These are phyloP conservation scores for Eurytoma adleriae DNA, from an alignment of 2,888 invertebrate genomes.

Conservation along the genomic window DNA sequence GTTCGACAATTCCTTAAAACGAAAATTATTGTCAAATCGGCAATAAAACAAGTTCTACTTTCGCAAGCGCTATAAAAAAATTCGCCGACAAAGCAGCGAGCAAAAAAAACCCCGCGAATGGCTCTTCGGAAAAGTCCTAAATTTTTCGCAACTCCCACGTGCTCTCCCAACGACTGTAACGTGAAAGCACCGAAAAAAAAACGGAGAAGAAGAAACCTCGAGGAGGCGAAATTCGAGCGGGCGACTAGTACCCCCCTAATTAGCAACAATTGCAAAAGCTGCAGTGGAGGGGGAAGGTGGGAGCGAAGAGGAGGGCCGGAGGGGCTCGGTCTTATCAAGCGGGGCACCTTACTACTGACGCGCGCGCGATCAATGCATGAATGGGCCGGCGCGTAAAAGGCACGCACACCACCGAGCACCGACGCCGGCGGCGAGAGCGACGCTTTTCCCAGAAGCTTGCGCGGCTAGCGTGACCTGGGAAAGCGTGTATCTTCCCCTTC, in stretches of 20 bases:
- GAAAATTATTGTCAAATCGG: too few relatives aligned
- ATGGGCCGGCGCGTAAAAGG: constrained; percentile 66
- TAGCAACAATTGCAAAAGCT: constrained; percentile 32
- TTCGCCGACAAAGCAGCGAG: too few relatives aligned
- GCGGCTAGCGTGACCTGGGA: constrained; percentile 20
- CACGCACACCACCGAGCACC: constrained; percentile 55
- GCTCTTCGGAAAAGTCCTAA: too few relatives aligned
- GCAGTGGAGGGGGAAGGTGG: background rate
- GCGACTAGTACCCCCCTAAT: constrained; percentile 27
- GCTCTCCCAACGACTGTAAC: background rate
- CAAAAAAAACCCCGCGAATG: too few relatives aligned
- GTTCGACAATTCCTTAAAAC: too few relatives aligned
- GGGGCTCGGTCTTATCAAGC: constrained; percentile 23
- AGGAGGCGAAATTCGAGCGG: background rate
- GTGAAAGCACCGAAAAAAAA: background rate
- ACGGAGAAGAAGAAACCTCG: background rate
- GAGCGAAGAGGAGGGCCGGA: background rate
- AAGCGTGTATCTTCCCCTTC: too few relatives aligned
- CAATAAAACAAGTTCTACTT: too few relatives aligned
- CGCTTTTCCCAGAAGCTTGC: constrained; percentile 27
- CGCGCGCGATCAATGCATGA: constrained; percentile 72
- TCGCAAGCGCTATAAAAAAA: too few relatives aligned
- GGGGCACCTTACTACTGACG: constrained; percentile 14
- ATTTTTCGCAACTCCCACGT: too few relatives aligned
- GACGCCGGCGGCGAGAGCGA: background rate